Percentiles rank a stretch among this genome's conserved stretches.
Evolutionary conservation across 2,113 vertebrate genomes (phyloP).

Genomic region (Microcebus ravelobensis): DNA sequence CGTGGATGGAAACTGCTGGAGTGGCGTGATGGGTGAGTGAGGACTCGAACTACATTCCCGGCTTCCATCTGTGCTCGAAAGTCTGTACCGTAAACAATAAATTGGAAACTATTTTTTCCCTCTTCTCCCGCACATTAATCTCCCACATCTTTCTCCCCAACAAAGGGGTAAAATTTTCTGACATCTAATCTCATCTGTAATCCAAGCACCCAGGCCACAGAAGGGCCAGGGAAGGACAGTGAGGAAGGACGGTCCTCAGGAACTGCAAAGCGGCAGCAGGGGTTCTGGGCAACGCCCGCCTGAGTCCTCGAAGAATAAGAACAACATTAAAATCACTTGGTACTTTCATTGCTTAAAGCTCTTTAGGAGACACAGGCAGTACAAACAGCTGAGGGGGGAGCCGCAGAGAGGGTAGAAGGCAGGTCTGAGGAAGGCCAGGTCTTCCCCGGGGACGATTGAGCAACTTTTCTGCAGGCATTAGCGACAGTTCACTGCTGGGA

Average conservation of each 20-base stretch:
- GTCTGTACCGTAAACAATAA: background rate
- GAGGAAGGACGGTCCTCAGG: background rate
- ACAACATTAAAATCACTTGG: background rate
- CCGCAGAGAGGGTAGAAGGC: background rate
- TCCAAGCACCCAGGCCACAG: background rate
- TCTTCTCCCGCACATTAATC: background rate
- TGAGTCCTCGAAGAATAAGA: background rate
- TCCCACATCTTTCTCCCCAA: background rate
- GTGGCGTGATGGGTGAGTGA: fast-evolving
- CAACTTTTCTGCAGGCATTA: background rate
- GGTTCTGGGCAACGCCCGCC: background rate
- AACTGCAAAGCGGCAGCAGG: too few relatives aligned
- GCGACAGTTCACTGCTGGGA: background rate
- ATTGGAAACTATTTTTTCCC: background rate
- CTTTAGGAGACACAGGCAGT: background rate
- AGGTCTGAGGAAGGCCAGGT: background rate
- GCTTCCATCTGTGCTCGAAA: background rate
- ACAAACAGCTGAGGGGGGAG: background rate
- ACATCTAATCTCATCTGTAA: background rate
- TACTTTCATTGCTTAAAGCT: background rate
- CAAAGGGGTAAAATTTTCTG: background rate
- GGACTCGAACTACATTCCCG: background rate
- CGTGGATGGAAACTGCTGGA: background rate
- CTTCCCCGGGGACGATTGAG: background rate
- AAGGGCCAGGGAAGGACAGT: background rate